phyloP scores from a whole-genome alignment of 2,797 vertebrate species.

The Peromyscus melanophrys region DNA sequence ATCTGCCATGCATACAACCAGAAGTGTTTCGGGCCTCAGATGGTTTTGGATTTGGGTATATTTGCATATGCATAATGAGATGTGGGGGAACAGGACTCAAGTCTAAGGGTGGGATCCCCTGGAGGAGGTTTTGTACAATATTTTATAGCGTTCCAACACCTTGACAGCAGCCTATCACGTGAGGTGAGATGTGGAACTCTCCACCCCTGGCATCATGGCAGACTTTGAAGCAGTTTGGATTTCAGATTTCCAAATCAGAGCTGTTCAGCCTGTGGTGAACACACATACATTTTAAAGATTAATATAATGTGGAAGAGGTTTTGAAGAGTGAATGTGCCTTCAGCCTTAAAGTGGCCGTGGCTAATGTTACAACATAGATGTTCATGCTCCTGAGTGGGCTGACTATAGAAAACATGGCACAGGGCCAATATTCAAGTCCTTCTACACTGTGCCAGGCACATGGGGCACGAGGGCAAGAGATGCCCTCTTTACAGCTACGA shows the following conservation, averaged over 20 bases:
- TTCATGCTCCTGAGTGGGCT: too few species aligned
- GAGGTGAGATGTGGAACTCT: neutral
- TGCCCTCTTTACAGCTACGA: neutral
- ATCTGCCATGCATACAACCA: neutral
- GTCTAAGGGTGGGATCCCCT: neutral
- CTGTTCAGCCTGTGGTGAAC: neutral
- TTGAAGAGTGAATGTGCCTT: constrained; percentile 14
- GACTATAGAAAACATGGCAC: neutral
- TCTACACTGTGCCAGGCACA: neutral
- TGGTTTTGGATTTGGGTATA: neutral
- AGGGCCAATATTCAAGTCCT: neutral
- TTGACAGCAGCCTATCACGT: neutral
- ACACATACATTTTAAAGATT: constrained; percentile 32
- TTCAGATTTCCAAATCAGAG: neutral
- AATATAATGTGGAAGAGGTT: neutral
- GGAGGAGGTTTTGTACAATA: neutral
- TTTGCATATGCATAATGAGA: neutral
- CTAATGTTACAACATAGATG: neutral
- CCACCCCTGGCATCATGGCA: neutral
- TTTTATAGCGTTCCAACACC: neutral
- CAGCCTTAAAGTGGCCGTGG: neutral
- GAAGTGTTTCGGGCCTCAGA: neutral
- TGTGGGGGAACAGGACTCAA: neutral
- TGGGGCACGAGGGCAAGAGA: neutral
- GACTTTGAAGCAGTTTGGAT: neutral